phyloP scores from a whole-genome alignment of 2,888 invertebrate genomes.

The Agonopterix heracliana region DNA sequence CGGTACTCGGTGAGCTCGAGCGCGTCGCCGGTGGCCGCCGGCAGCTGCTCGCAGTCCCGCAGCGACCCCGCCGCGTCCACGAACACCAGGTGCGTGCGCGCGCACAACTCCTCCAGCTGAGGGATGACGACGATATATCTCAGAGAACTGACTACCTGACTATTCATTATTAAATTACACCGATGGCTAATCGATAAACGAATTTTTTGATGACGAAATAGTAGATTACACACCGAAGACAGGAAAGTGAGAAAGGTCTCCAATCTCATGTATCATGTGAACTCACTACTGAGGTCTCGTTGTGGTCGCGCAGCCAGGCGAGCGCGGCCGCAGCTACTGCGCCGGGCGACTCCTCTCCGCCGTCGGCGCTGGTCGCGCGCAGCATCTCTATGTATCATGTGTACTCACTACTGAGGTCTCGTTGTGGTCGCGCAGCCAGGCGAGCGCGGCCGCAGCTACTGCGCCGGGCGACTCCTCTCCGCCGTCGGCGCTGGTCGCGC shows the following conservation, averaged over 20 bases:
- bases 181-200: no score
- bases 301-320: constrained; percentile 75
- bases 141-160: no score
- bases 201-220: background rate
- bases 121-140: background rate
- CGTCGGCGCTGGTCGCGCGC: constrained; percentile 82
- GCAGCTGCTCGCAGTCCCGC: constrained; percentile 87
- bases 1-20: constrained; percentile 87
- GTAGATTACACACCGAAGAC: no score
- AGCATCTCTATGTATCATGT: constrained; percentile 35
- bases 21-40: constrained; percentile 79
- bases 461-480: constrained; percentile 72
- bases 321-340: constrained; percentile 79
- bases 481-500: constrained; percentile 82
- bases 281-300: constrained; percentile 1
- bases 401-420: constrained; percentile 1
- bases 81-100: constrained; percentile 85
- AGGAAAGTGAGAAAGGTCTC: background rate
- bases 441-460: constrained; percentile 78
- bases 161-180: no score
- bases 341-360: constrained; percentile 72
- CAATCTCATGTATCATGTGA: background rate
- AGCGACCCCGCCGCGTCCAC: constrained; percentile 84
- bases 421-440: constrained; percentile 73
- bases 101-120: constrained; percentile 60